Evolutionary conservation across 2,113 vertebrate species (phyloP).

Genomic region (Melospiza melodia): DNA sequence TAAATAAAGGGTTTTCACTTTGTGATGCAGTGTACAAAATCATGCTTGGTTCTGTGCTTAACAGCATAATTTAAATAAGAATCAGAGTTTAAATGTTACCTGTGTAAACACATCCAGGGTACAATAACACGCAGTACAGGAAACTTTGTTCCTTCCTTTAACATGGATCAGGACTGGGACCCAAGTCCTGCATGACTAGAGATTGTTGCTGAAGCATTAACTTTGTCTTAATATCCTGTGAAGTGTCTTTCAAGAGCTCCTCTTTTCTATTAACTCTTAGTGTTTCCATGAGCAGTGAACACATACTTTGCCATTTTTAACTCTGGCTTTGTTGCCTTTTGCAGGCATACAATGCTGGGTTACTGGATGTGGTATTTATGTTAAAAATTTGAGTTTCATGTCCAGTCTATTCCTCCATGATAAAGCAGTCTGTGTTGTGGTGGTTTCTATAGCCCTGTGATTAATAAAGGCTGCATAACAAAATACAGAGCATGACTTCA

Average conservation of each 20-base stretch:
- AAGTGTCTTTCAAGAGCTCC: background rate
- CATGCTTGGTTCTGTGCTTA: background rate
- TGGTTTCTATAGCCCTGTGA: background rate
- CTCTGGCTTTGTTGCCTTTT: background rate
- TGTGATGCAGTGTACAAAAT: background rate
- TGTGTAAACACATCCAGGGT: rapidly evolving
- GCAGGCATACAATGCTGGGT: background rate
- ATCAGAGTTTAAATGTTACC: background rate
- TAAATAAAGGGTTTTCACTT: background rate
- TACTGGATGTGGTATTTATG: background rate
- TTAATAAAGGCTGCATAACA: background rate
- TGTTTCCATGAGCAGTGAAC: background rate
- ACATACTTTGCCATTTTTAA: background rate
- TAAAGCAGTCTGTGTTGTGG: background rate
- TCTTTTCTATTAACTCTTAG: background rate
- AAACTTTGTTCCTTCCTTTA: background rate
- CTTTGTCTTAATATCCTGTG: background rate
- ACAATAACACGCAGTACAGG: background rate
- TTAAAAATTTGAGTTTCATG: background rate
- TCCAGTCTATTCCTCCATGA: background rate
- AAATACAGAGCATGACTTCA: background rate
- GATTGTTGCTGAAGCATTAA: background rate
- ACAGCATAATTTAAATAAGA: background rate
- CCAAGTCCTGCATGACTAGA: background rate
- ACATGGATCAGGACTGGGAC: background rate